Conservation (phyloP, 2,797 vertebrate species). For the Meriones psammophilus region DNA sequence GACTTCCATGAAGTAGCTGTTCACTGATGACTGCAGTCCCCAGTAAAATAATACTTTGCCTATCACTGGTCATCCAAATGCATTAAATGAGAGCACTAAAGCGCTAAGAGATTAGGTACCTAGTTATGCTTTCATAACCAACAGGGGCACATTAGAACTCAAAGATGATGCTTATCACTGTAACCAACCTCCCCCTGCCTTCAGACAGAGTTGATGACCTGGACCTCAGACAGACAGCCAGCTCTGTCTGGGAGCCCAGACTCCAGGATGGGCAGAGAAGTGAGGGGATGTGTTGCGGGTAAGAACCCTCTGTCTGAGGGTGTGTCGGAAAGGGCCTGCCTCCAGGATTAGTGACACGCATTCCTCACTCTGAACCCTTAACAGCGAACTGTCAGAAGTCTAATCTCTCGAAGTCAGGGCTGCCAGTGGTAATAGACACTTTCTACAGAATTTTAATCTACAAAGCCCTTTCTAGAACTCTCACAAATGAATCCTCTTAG, state of each 20-base stretch:
- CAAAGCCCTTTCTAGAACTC: conserved; percentile 73
- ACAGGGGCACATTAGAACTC: not conserved
- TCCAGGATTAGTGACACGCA: conserved; percentile 11
- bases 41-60: not conserved
- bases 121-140: not conserved
- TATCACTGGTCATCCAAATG: not conserved
- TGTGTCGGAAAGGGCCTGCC: not conserved
- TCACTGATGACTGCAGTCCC: not conserved
- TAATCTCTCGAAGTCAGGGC: conserved; percentile 72
- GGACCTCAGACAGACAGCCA: not conserved
- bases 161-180: not conserved
- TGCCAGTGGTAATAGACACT: conserved; percentile 33
- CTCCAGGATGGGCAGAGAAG: not conserved
- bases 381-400: conserved; percentile 56
- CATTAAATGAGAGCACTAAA: not conserved
- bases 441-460: conserved; percentile 72
- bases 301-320: not conserved
- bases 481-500: conserved; percentile 74
- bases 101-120: not conserved
- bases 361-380: not conserved
- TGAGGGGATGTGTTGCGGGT: not conserved
- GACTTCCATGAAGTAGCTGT: not conserved
- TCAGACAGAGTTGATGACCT: not conserved
- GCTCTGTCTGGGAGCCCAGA: not conserved
- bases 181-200: not conserved